phyloP scores from a whole-genome alignment of 2,888 invertebrate genomes.

The Cryptops parisi region DNA sequence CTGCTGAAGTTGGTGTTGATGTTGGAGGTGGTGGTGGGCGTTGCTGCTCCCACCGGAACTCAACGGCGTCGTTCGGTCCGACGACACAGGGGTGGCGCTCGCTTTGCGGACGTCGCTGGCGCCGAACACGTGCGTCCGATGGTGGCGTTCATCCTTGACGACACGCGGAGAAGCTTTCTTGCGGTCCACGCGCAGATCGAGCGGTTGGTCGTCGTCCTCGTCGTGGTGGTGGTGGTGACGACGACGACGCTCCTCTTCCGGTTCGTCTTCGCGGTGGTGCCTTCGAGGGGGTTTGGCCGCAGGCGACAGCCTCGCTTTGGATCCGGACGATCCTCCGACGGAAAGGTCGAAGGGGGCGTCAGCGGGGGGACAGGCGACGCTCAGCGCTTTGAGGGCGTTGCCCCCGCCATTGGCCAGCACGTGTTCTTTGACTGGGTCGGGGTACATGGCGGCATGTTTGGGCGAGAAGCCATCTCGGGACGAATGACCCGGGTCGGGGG shows the following conservation, averaged over 20 bases:
- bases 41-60: slow-evolving; percentile 7
- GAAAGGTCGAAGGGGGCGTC: slow-evolving; percentile 56
- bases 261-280: slow-evolving; percentile 52
- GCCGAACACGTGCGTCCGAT: slow-evolving; percentile 19
- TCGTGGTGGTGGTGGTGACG: slow-evolving; percentile 42
- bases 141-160: slow-evolving; percentile 15
- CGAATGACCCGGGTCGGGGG: background rate
- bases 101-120: slow-evolving; percentile 18
- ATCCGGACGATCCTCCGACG: slow-evolving; percentile 27
- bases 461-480: slow-evolving; percentile 46
- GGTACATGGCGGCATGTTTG: slow-evolving; percentile 58
- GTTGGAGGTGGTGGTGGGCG: slow-evolving; percentile 6
- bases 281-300: slow-evolving; percentile 28
- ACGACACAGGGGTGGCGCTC: background rate
- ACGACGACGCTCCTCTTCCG: too few relatives aligned
- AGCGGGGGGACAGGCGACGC: slow-evolving; percentile 23
- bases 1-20: slow-evolving; percentile 16
- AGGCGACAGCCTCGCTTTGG: slow-evolving; percentile 27
- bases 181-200: slow-evolving; percentile 63
- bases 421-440: slow-evolving; percentile 32
- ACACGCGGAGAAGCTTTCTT: slow-evolving; percentile 45
- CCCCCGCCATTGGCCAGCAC: slow-evolving; percentile 16
- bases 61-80: background rate
- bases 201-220: slow-evolving; percentile 53
- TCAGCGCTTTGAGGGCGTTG: slow-evolving; percentile 19